These are phyloP conservation scores for Campaea margaritaria DNA, from an alignment of 2,888 invertebrate genomes.

Conservation along the genomic window DNA sequence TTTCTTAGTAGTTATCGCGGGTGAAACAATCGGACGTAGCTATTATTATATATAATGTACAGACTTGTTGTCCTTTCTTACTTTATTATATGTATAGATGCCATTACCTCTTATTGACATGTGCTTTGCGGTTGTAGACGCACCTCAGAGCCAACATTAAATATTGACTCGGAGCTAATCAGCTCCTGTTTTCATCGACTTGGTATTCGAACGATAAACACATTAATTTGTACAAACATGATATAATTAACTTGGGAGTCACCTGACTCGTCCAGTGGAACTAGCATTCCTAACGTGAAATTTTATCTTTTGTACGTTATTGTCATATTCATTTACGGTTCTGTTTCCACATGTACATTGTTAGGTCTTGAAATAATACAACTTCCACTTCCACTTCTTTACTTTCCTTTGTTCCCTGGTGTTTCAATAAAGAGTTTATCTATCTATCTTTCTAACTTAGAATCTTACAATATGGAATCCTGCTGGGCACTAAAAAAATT, in stretches of 20 bases:
- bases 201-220: constrained; percentile 35
- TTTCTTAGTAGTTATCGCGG: too few species aligned
- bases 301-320: background rate
- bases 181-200: constrained; percentile 39
- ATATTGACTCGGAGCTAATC: constrained; percentile 38
- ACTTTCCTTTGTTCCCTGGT: too few species aligned
- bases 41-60: too few species aligned
- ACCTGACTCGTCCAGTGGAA: constrained; percentile 8
- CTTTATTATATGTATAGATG: background rate
- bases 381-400: too few species aligned
- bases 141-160: constrained; percentile 36
- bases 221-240: constrained; percentile 34
- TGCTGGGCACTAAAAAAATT: too few species aligned
- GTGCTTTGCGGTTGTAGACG: constrained; percentile 36
- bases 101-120: constrained; percentile 41
- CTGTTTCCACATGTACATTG: background rate
- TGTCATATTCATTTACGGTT: too few species aligned
- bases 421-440: too few species aligned
- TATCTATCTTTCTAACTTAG: too few species aligned
- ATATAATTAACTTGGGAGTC: constrained; percentile 26
- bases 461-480: too few species aligned
- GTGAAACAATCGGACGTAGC: too few species aligned
- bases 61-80: too few species aligned
- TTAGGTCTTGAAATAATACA: too few species aligned
- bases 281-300: constrained; percentile 1